These are phyloP conservation scores for Isurus oxyrinchus DNA, from an alignment of 2,113 vertebrate genomes.

Conservation along the genomic window DNA sequence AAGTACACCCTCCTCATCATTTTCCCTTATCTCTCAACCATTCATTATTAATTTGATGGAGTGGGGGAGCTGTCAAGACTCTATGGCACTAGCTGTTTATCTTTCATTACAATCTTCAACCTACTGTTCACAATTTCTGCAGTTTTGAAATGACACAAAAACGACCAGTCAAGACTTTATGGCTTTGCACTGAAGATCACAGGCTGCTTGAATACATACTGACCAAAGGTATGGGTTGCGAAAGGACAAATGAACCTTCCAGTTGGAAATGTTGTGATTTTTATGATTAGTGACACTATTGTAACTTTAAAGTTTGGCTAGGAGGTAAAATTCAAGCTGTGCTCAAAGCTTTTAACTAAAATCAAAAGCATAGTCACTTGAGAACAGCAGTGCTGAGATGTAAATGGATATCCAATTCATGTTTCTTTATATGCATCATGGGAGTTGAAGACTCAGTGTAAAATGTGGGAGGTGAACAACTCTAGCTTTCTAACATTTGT, in stretches of 20 bases:
- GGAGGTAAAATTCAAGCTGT: conserved; percentile 62
- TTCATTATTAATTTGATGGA: conserved; percentile 69
- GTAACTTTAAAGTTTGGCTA: conserved; percentile 58
- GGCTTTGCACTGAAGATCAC: conserved; percentile 50
- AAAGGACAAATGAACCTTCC: conserved; percentile 47
- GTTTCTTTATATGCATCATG: conserved; percentile 57
- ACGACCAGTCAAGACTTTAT: conserved; percentile 47
- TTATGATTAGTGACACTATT: conserved; percentile 60
- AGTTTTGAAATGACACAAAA: conserved; percentile 54
- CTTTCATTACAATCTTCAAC: conserved; percentile 65
- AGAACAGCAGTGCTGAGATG: conserved; percentile 60
- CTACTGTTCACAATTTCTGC: conserved; percentile 64
- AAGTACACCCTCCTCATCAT: conserved; percentile 59
- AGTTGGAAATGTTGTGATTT: conserved; percentile 52
- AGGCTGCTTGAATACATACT: background rate
- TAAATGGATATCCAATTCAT: conserved; percentile 67
- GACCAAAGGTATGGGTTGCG: conserved; percentile 17
- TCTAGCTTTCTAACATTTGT: conserved; percentile 19
- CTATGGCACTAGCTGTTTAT: conserved; percentile 63
- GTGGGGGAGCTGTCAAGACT: conserved; percentile 56
- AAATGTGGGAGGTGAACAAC: conserved; percentile 54
- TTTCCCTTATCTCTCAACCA: conserved; percentile 63
- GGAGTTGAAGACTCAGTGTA: conserved; percentile 68
- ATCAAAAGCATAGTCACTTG: conserved; percentile 54
- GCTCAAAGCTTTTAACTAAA: conserved; percentile 58